A percentile compares a stretch with the other conserved stretches of the same genome.
phyloP scores from a whole-genome alignment of 1,140 invertebrate genomes.

The Heliothis virescens region DNA sequence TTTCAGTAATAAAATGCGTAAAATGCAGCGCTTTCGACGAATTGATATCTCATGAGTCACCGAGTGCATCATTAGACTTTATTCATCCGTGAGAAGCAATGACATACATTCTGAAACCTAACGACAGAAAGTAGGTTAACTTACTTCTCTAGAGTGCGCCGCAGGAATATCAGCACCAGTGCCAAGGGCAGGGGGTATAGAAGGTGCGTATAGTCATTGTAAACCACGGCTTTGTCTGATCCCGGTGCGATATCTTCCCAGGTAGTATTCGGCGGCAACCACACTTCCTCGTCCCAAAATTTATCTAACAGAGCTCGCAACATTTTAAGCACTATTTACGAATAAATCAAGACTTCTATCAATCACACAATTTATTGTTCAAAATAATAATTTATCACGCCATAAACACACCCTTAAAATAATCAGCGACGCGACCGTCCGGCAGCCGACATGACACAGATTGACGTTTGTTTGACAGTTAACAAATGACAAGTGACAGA shows the following conservation, averaged over 20 bases:
- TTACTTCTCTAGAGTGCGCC: constrained; percentile 94
- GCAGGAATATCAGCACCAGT: constrained; percentile 90
- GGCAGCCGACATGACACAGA: constrained; percentile 22
- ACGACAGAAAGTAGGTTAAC: constrained; percentile 57
- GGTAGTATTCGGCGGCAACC: constrained; percentile 95
- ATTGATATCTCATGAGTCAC: constrained; percentile 37
- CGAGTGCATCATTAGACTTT: constrained; percentile 43
- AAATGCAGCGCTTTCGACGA: constrained; percentile 16
- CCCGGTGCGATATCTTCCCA: constrained; percentile 95
- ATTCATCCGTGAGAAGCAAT: constrained; percentile 48
- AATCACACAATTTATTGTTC: constrained; percentile 35
- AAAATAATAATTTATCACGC: constrained; percentile 62
- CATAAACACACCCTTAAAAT: constrained; percentile 65
- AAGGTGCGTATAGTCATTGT: constrained; percentile 94
- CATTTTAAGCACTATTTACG: constrained; percentile 66
- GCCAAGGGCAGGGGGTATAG: constrained; percentile 94
- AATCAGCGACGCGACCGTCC: constrained; percentile 54
- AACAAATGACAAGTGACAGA: background rate
- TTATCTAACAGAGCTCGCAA: constrained; percentile 83
- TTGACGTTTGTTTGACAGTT: background rate
- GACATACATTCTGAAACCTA: constrained; percentile 43
- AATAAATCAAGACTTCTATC: constrained; percentile 39
- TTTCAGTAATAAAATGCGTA: background rate
- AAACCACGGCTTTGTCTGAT: constrained; percentile 91
- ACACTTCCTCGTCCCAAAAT: constrained; percentile 94